phyloP scores from a whole-genome alignment of 1,140 invertebrate species.

The Aporrectodea caliginosa region DNA sequence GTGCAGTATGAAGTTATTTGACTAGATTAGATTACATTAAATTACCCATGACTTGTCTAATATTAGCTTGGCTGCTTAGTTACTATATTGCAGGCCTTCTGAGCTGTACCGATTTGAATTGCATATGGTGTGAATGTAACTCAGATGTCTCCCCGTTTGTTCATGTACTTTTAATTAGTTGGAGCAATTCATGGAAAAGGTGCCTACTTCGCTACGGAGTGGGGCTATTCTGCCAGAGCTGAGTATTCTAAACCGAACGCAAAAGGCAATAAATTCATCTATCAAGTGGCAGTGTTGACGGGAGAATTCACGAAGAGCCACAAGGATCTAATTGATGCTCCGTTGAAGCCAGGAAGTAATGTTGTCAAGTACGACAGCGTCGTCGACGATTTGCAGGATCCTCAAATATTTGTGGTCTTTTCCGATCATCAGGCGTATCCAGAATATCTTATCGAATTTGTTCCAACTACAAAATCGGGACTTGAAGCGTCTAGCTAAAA shows the following conservation, averaged over 20 bases:
- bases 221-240: neutral
- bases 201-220: constrained; percentile 13
- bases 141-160: too few species aligned
- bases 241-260: neutral
- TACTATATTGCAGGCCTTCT: too few species aligned
- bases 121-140: too few species aligned
- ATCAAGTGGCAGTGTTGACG: constrained; percentile 36
- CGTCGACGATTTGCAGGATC: constrained; percentile 34
- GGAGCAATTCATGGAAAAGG: constrained; percentile 7
- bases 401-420: constrained; percentile 42
- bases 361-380: constrained; percentile 38
- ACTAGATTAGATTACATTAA: too few species aligned
- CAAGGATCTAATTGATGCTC: constrained; percentile 34
- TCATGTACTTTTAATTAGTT: too few species aligned
- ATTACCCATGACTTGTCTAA: too few species aligned
- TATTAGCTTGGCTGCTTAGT: too few species aligned
- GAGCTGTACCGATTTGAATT: too few species aligned
- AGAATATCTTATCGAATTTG: constrained; percentile 40
- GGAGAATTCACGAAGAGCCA: constrained; percentile 37
- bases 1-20: too few species aligned
- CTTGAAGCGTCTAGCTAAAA: too few species aligned
- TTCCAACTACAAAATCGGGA: too few species aligned
- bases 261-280: constrained; percentile 35
- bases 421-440: constrained; percentile 47
- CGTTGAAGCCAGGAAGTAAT: constrained; percentile 30